phyloP scores from a whole-genome alignment of 2,797 vertebrate species.

The Luscinia megarhynchos region DNA sequence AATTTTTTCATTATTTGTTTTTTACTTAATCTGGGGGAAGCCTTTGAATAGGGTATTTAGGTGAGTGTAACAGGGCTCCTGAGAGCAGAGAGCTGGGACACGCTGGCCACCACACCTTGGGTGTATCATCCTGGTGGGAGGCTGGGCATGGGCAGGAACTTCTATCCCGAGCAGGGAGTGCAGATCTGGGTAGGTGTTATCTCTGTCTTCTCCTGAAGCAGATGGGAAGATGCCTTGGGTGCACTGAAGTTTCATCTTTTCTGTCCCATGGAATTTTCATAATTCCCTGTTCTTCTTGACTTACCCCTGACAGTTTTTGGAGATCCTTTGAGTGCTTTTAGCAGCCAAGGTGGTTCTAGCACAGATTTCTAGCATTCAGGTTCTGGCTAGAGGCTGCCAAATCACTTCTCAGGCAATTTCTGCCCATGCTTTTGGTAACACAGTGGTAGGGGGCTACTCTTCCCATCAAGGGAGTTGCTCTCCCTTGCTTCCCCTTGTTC shows the following conservation, averaged over 20 bases:
- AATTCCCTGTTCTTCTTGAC: not conserved
- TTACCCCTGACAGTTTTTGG: not conserved
- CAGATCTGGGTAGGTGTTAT: rapidly evolving
- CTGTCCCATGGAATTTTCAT: rapidly evolving
- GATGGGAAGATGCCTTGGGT: rapidly evolving
- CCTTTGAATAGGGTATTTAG: not conserved
- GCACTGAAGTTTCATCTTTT: not conserved
- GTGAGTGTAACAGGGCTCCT: not conserved
- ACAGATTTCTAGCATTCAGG: not conserved
- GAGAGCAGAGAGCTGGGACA: not conserved
- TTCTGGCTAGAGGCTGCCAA: not conserved
- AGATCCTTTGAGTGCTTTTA: not conserved
- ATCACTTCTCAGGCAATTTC: not conserved
- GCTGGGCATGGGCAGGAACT: not conserved
- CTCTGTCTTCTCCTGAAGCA: not conserved
- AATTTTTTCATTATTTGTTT: not conserved
- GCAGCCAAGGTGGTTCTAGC: not conserved
- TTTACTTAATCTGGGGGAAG: not conserved
- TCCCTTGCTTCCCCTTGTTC: not conserved
- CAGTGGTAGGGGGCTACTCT: rapidly evolving
- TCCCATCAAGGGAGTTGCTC: not conserved
- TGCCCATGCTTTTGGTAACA: not conserved
- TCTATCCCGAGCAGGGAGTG: not conserved
- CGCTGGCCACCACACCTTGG: rapidly evolving
- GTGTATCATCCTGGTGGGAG: not conserved